Evolutionary conservation across 2,113 vertebrate species (phyloP).

Genomic region (Cervus canadensis): DNA sequence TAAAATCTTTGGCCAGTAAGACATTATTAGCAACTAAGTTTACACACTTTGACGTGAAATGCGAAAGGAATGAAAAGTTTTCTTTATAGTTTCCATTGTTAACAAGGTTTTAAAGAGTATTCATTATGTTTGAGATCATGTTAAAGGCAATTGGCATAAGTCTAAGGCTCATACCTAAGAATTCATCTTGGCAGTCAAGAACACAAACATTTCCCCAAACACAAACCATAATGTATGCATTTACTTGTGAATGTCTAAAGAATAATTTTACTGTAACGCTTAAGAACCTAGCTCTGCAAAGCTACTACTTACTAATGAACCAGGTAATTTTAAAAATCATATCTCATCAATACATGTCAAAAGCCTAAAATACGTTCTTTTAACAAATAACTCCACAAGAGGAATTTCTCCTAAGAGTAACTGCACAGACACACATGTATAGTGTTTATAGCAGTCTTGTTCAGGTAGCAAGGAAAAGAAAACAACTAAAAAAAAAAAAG

Average conservation of each 20-base stretch:
- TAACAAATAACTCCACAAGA: not conserved
- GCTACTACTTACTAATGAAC: not conserved
- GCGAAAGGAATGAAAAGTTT: not conserved
- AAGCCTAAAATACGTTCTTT: not conserved
- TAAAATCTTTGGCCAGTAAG: not conserved
- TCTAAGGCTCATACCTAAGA: not conserved
- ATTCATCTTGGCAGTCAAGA: not conserved
- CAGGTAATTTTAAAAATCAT: constrained; percentile 26
- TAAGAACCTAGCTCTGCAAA: not conserved
- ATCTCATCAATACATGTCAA: not conserved
- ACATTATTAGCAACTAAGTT: not conserved
- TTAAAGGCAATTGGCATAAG: not conserved
- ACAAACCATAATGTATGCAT: not conserved
- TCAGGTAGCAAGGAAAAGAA: not conserved
- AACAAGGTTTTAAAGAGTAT: constrained; percentile 20
- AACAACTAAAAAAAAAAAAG: too few relatives aligned
- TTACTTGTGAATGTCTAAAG: not conserved
- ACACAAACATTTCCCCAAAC: not conserved
- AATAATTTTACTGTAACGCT: not conserved
- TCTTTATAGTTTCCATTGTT: constrained; percentile 10
- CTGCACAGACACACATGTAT: not conserved
- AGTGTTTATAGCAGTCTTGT: not conserved
- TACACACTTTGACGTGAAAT: constrained; percentile 13
- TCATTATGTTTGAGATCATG: not conserved
- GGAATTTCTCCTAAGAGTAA: not conserved